These are phyloP conservation scores for Dicrurus megarhynchus DNA, from an alignment of 2,113 vertebrate species.

Conservation along the genomic window DNA sequence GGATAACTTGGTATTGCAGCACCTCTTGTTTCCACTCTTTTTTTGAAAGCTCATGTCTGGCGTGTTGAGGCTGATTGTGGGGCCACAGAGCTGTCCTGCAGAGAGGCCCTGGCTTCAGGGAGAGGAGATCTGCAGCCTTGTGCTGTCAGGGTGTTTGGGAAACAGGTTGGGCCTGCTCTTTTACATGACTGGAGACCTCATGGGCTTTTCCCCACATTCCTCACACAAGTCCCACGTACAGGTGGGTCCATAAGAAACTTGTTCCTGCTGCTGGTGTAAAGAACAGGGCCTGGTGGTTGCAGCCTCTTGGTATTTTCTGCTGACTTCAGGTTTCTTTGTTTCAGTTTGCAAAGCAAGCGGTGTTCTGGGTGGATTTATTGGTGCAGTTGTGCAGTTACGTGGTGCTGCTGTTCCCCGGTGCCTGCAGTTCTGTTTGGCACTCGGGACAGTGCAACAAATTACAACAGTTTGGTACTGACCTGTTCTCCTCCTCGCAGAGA, in stretches of 20 bases:
- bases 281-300: not conserved
- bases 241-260: not conserved
- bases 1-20: not conserved
- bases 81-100: not conserved
- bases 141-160: not conserved
- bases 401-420: not conserved
- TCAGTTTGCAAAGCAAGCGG: not conserved
- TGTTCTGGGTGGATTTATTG: not conserved
- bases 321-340: not conserved
- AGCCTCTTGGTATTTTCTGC: not conserved
- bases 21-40: not conserved
- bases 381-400: not conserved
- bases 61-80: not conserved
- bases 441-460: fast-evolving
- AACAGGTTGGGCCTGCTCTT: not conserved
- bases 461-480: not conserved
- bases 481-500: not conserved
- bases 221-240: not conserved
- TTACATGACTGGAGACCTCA: not conserved
- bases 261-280: not conserved
- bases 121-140: not conserved
- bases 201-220: not conserved
- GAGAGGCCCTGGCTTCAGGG: not conserved
- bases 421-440: not conserved
- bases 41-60: not conserved